Conservation (phyloP, 1,140 invertebrate genomes). For the Meloidogyne exigua region DNA sequence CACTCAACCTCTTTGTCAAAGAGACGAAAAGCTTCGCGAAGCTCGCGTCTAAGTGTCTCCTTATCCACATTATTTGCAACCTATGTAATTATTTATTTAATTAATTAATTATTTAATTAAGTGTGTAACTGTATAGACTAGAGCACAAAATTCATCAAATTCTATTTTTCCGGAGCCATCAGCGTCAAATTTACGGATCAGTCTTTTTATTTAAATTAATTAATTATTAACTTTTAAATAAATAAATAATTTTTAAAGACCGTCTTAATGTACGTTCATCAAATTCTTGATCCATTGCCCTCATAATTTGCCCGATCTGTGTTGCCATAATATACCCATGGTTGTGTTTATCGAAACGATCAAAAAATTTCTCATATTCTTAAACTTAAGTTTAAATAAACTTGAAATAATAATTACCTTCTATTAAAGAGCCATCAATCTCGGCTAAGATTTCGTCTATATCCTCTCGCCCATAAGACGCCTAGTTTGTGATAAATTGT, state of each 20-base stretch:
- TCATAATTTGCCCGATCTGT: slow-evolving; percentile 61
- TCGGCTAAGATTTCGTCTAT: slow-evolving; percentile 63
- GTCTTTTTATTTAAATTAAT: slow-evolving; percentile 34
- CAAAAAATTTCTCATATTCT: slow-evolving; percentile 61
- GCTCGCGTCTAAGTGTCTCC: slow-evolving; percentile 61
- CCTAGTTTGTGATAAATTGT: not conserved
- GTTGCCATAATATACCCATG: slow-evolving; percentile 64
- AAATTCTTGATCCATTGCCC: slow-evolving; percentile 62
- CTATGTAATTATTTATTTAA: slow-evolving; percentile 52
- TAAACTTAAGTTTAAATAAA: not conserved
- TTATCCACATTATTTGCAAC: slow-evolving; percentile 64
- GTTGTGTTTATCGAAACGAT: slow-evolving; percentile 61
- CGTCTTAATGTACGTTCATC: slow-evolving; percentile 54
- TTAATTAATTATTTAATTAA: no score
- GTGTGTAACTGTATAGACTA: slow-evolving; percentile 44
- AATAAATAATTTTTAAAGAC: not conserved
- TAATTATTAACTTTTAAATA: no score
- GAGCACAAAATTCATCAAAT: slow-evolving; percentile 63
- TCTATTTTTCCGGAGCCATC: slow-evolving; percentile 63
- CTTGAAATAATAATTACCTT: slow-evolving; percentile 24
- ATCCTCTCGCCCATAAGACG: slow-evolving; percentile 39
- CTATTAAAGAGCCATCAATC: slow-evolving; percentile 62
- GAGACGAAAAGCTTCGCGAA: slow-evolving; percentile 63
- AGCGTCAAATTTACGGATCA: slow-evolving; percentile 61
- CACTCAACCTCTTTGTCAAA: slow-evolving; percentile 60